A percentile compares a stretch with the other conserved stretches of the same genome.
Conservation (phyloP, 2,113 vertebrate species). For the Columba janthina region DNA sequence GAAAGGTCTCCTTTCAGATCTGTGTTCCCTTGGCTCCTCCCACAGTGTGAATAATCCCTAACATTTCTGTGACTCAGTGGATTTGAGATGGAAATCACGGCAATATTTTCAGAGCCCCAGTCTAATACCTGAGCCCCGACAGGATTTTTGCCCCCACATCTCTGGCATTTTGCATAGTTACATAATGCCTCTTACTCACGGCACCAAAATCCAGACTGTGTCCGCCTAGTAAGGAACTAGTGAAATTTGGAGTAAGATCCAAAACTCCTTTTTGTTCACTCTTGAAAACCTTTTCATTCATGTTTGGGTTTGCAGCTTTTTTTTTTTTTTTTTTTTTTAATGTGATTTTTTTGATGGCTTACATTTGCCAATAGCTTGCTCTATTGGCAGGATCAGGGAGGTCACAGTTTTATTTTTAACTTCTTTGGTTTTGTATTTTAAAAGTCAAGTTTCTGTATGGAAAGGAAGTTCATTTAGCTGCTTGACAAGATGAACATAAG, state of each 20-base stretch:
- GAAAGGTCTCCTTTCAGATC: background rate
- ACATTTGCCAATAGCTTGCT: background rate
- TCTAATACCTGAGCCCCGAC: conserved; percentile 42
- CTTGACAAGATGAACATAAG: background rate
- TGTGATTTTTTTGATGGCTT: background rate
- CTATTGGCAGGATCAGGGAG: background rate
- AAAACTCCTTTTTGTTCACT: background rate
- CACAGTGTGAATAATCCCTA: conserved; percentile 23
- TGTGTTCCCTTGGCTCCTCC: conserved; percentile 13
- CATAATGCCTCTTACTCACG: background rate
- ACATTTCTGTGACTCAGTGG: conserved; percentile 30
- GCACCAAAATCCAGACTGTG: background rate
- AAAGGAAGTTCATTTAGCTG: background rate
- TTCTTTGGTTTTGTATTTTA: background rate
- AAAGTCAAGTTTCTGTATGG: background rate
- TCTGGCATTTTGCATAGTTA: conserved; percentile 38
- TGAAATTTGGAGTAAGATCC: background rate
- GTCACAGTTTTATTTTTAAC: background rate
- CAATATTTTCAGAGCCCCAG: conserved; percentile 23
- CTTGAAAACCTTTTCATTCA: background rate
- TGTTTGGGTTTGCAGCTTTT: background rate
- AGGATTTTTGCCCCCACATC: conserved; percentile 12
- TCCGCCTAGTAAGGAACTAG: background rate
- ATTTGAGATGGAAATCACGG: conserved; percentile 22
- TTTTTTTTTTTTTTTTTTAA: background rate